Conservation (phyloP, 2,113 vertebrate genomes). For the Phrynosoma platyrhinos region DNA sequence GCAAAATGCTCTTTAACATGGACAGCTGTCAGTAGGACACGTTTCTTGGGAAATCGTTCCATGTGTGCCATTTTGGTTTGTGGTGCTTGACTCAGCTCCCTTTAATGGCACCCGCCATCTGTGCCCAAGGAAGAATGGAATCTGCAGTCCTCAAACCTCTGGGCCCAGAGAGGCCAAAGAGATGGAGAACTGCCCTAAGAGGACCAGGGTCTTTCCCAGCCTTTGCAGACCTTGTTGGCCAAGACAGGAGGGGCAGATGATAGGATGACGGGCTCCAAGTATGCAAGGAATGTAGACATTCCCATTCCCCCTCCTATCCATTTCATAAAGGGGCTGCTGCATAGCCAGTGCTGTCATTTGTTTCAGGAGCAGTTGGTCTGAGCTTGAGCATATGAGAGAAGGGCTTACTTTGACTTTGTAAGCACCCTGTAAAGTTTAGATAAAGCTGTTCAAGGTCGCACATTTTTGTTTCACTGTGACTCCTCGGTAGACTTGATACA, state of each 20-base stretch:
- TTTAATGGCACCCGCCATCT: background rate
- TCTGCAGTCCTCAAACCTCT: too few relatives aligned
- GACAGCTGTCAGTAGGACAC: background rate
- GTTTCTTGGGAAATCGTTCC: background rate
- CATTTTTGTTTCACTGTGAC: too few relatives aligned
- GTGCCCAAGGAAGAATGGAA: background rate
- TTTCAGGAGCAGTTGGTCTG: background rate
- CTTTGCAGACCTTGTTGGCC: background rate
- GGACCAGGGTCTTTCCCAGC: constrained; percentile 12
- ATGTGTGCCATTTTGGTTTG: too few relatives aligned
- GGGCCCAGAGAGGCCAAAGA: background rate
- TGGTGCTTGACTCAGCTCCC: background rate
- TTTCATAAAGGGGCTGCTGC: background rate
- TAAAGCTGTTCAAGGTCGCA: background rate
- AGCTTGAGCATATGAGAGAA: background rate
- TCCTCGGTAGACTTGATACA: background rate
- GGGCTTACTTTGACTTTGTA: background rate
- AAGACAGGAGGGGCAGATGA: rapidly evolving
- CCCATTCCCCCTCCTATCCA: rapidly evolving
- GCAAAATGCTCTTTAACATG: background rate
- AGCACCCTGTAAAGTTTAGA: background rate
- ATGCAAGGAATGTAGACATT: background rate
- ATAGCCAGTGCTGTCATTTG: background rate
- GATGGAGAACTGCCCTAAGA: background rate
- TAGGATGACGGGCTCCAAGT: background rate